These are phyloP conservation scores for Diarsia brunnea DNA, from an alignment of 2,888 invertebrate species.

Conservation along the genomic window DNA sequence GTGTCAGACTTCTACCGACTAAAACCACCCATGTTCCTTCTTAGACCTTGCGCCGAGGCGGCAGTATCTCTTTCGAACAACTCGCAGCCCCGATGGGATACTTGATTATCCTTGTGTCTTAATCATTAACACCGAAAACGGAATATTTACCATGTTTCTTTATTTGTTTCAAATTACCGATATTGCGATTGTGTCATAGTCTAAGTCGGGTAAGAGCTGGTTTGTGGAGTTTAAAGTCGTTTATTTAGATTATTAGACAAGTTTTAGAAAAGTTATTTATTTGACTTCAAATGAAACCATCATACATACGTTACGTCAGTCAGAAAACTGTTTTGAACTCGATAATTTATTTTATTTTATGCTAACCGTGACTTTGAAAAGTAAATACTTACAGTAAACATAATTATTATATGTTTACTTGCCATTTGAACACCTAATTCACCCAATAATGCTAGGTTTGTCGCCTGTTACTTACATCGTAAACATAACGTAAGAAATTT, in stretches of 20 bases:
- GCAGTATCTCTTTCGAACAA: too few species aligned
- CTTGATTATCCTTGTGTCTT: background rate
- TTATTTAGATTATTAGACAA: background rate
- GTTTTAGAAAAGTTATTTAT: background rate
- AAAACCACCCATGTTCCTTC: too few species aligned
- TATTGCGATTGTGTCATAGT: background rate
- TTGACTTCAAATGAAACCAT: background rate
- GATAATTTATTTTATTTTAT: background rate
- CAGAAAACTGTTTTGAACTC: slow-evolving; percentile 7
- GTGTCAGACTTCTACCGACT: too few species aligned
- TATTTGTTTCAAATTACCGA: too few species aligned
- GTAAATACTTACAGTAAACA: background rate
- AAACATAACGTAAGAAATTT: background rate
- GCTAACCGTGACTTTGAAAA: slow-evolving; percentile 2
- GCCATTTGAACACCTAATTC: background rate
- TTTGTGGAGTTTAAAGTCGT: background rate
- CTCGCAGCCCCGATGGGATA: too few species aligned
- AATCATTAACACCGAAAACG: too few species aligned
- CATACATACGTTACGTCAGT: too few species aligned
- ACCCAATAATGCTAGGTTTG: background rate
- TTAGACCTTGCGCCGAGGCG: too few species aligned
- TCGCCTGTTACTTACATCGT: background rate
- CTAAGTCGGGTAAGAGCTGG: background rate
- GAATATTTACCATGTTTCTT: too few species aligned
- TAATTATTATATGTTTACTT: background rate